These are phyloP conservation scores for Pavo muticus DNA, from an alignment of 2,113 vertebrate species.

Conservation along the genomic window DNA sequence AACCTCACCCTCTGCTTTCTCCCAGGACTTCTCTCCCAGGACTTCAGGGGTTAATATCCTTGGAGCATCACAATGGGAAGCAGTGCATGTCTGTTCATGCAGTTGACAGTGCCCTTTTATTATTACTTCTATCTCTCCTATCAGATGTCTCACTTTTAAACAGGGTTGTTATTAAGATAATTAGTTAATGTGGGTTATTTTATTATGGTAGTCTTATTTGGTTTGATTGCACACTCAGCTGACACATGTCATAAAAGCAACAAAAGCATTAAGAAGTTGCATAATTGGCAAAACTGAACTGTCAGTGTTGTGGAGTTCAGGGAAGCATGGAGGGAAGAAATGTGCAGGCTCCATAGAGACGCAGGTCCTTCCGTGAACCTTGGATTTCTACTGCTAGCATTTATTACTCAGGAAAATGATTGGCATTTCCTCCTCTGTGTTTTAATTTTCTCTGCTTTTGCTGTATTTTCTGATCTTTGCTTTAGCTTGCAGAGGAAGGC, in stretches of 20 bases:
- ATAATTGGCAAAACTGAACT: slow-evolving; percentile 50
- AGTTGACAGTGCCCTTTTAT: slow-evolving; percentile 13
- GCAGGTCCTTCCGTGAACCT: not conserved
- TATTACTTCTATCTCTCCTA: slow-evolving; percentile 43
- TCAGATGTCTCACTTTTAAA: slow-evolving; percentile 54
- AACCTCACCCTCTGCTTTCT: not conserved
- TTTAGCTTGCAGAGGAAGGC: slow-evolving; percentile 52
- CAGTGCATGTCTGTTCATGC: not conserved
- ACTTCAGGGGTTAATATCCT: slow-evolving; percentile 33
- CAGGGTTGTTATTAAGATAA: slow-evolving; percentile 64
- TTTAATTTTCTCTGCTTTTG: slow-evolving; percentile 55
- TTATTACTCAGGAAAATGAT: slow-evolving; percentile 56
- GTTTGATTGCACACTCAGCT: slow-evolving; percentile 39
- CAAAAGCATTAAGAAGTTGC: slow-evolving; percentile 30
- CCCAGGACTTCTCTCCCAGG: not conserved
- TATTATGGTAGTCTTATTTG: slow-evolving; percentile 61
- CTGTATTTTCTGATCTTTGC: slow-evolving; percentile 52
- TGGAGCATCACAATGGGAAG: not conserved
- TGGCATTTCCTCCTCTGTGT: slow-evolving; percentile 63
- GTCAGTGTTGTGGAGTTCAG: slow-evolving; percentile 16
- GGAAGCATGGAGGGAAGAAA: not conserved
- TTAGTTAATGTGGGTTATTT: slow-evolving; percentile 66
- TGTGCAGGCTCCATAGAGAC: not conserved
- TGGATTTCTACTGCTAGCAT: slow-evolving; percentile 30
- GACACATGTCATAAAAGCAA: slow-evolving; percentile 41